These are phyloP conservation scores for Bucco capensis DNA, from an alignment of 2,113 vertebrate species.

Conservation along the genomic window DNA sequence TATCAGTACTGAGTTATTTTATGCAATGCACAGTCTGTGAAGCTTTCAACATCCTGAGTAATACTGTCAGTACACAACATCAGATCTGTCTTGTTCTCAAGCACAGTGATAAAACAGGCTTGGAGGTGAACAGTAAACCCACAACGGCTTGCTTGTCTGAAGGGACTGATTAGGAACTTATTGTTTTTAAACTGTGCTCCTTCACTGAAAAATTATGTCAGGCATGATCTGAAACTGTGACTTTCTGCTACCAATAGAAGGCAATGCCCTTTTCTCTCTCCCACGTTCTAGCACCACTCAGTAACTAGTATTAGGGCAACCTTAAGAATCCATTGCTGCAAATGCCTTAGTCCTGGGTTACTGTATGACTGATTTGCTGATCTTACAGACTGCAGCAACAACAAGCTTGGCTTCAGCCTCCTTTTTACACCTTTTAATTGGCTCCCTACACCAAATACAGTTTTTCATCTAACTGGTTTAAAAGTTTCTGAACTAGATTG, in stretches of 20 bases:
- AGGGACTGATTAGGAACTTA: background rate
- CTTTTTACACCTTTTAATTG: background rate
- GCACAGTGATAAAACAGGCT: background rate
- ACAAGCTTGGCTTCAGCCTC: background rate
- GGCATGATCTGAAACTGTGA: background rate
- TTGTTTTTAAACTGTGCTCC: background rate
- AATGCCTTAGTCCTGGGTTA: background rate
- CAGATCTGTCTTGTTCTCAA: background rate
- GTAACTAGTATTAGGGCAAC: background rate
- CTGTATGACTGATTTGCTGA: background rate
- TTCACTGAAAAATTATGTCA: background rate
- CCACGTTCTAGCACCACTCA: background rate
- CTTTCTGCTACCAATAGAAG: background rate
- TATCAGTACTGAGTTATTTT: constrained; percentile 11
- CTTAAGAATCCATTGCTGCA: background rate
- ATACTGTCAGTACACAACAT: background rate
- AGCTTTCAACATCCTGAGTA: background rate
- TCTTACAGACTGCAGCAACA: background rate
- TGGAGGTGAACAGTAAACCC: background rate
- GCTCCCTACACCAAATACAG: background rate
- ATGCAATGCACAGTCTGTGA: background rate
- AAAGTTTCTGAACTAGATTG: background rate
- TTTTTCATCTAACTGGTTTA: background rate
- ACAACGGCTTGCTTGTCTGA: background rate
- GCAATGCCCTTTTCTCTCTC: background rate